Evolutionary conservation across 2,888 invertebrate species (phyloP).

Genomic region (Caradrina kadenii): DNA sequence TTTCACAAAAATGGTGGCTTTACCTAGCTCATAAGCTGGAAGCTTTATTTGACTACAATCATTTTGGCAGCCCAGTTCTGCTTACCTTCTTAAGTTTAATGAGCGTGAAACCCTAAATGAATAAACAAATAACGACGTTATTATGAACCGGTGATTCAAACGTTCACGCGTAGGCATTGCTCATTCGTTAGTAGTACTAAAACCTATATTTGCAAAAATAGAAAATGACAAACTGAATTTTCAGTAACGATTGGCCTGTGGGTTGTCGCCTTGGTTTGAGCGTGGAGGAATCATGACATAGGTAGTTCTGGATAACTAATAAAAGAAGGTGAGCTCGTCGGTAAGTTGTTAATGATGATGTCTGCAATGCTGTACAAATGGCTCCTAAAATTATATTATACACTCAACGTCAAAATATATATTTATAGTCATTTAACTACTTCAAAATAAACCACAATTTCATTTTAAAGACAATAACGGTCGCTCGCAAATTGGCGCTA

Average conservation of each 20-base stretch:
- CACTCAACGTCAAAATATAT: too few relatives aligned
- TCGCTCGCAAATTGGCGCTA: too few relatives aligned
- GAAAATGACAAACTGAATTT: conserved; percentile 45
- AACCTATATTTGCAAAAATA: conserved; percentile 57
- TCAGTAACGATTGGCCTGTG: conserved; percentile 8
- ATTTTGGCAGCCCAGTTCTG: conserved; percentile 2
- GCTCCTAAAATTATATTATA: too few relatives aligned
- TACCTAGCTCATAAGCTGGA: too few relatives aligned
- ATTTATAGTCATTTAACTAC: too few relatives aligned
- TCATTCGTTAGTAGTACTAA: conserved; percentile 41
- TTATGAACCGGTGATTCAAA: conserved; percentile 48
- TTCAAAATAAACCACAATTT: too few relatives aligned
- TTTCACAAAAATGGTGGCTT: too few relatives aligned
- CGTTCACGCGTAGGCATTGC: conserved; percentile 25
- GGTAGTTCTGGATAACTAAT: neutral
- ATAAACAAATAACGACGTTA: conserved; percentile 40
- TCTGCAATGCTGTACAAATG: too few relatives aligned
- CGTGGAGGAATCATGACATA: neutral
- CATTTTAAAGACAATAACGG: too few relatives aligned
- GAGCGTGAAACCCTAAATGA: conserved; percentile 17
- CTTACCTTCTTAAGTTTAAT: conserved; percentile 16
- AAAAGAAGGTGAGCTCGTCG: too few relatives aligned
- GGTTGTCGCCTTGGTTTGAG: neutral
- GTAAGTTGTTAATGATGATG: too few relatives aligned
- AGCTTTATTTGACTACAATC: too few relatives aligned